These are phyloP conservation scores for Limnephilus auricula DNA, from an alignment of 2,888 invertebrate species.

Conservation along the genomic window DNA sequence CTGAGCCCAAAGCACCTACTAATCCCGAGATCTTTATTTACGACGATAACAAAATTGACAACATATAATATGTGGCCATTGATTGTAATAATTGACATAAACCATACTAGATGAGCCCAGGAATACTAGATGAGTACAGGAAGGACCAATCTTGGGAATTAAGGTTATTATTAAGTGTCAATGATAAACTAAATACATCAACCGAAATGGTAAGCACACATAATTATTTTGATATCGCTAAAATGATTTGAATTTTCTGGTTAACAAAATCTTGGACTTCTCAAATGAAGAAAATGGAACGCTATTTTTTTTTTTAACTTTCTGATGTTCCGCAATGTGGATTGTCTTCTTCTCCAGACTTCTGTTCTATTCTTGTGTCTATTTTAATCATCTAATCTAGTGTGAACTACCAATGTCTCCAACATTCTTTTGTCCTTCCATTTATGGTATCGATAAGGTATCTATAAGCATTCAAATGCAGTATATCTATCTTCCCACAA, in stretches of 20 bases:
- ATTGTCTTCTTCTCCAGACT: no score
- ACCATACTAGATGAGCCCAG: neutral
- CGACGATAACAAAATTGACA: neutral
- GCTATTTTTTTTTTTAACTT: neutral
- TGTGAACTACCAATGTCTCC: no score
- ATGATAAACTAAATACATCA: neutral
- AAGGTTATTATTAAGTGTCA: neutral
- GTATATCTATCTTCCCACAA: neutral
- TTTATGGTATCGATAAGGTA: neutral
- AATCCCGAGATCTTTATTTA: neutral
- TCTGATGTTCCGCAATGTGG: neutral
- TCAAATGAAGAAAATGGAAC: neutral
- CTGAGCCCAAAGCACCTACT: neutral
- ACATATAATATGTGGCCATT: neutral
- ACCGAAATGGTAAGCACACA: neutral
- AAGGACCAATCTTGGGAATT: neutral
- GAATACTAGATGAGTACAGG: neutral
- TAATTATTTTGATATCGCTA: neutral
- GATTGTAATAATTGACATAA: neutral
- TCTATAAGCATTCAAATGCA: neutral
- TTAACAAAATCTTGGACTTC: neutral
- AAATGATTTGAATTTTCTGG: neutral
- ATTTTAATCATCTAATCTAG: no score
- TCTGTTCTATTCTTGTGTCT: no score
- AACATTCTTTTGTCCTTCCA: neutral